A percentile compares a stretch with the other conserved stretches of the same genome.
Evolutionary conservation across 2,888 invertebrate species (phyloP).

Genomic region (Drosophila emarginata): DNA sequence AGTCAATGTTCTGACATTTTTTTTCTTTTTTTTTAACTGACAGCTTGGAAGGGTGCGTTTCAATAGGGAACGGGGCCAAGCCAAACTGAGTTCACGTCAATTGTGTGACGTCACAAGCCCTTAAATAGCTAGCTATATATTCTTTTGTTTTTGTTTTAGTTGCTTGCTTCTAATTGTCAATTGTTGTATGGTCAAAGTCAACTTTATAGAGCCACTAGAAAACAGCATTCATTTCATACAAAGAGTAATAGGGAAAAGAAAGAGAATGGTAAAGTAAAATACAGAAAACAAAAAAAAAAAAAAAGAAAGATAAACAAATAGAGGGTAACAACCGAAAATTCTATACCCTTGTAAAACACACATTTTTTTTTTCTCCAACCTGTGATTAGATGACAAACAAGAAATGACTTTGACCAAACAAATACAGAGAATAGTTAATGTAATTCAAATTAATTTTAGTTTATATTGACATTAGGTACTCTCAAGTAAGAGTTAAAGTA

Average conservation of each 20-base stretch:
- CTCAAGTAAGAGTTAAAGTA: no score
- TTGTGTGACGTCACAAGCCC: constrained; percentile 7
- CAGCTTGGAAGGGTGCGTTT: constrained; percentile 5
- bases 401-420: no score
- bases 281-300: background rate
- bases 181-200: constrained; percentile 5
- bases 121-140: background rate
- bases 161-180: background rate
- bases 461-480: no score
- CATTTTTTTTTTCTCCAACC: no score
- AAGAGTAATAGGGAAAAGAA: background rate
- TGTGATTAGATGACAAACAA: no score
- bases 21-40: background rate
- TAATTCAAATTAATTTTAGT: no score
- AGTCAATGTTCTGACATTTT: constrained; percentile 14
- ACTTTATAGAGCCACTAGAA: constrained; percentile 9
- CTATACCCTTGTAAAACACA: no score
- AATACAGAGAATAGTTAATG: no score
- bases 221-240: background rate
- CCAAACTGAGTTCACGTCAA: constrained; percentile 6
- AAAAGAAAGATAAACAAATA: constrained; percentile 7
- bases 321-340: background rate
- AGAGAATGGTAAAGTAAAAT: background rate
- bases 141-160: background rate
- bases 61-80: background rate